These are phyloP conservation scores for Dipus sagitta DNA, from an alignment of 2,797 vertebrate species.

Conservation along the genomic window DNA sequence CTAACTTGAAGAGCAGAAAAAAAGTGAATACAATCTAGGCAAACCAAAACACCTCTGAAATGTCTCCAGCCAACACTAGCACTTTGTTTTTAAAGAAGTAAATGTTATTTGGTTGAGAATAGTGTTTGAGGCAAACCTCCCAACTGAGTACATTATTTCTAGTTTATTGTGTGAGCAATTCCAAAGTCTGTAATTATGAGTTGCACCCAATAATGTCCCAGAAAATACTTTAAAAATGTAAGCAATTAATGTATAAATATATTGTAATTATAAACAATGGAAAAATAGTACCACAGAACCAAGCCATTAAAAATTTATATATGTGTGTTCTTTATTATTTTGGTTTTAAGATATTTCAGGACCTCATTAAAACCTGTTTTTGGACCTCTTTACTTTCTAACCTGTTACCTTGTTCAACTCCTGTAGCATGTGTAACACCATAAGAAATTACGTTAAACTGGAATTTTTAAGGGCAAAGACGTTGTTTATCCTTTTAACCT, in stretches of 20 bases:
- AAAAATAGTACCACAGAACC: background rate
- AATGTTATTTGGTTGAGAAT: background rate
- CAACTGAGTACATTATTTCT: no score
- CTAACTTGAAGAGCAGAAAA: constrained; percentile 63
- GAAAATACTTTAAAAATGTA: background rate
- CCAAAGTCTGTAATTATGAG: no score
- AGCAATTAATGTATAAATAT: constrained; percentile 3
- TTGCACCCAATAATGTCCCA: no score
- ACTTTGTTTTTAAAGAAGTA: background rate
- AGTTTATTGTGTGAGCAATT: no score
- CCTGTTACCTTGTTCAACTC: background rate
- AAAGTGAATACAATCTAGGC: background rate
- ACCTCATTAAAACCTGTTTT: background rate
- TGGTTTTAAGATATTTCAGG: background rate
- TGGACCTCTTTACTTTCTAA: background rate
- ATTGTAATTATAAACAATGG: background rate
- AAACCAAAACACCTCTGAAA: background rate
- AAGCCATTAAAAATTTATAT: no score
- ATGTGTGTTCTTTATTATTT: background rate
- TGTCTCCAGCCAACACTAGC: background rate
- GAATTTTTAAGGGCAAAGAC: background rate
- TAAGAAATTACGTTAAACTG: background rate
- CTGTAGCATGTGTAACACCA: background rate
- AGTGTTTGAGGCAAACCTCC: no score
- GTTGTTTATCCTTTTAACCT: background rate